Percentiles rank a stretch among this genome's conserved stretches.
phyloP scores from a whole-genome alignment of 2,888 invertebrate species.

The Watsonalla binaria region DNA sequence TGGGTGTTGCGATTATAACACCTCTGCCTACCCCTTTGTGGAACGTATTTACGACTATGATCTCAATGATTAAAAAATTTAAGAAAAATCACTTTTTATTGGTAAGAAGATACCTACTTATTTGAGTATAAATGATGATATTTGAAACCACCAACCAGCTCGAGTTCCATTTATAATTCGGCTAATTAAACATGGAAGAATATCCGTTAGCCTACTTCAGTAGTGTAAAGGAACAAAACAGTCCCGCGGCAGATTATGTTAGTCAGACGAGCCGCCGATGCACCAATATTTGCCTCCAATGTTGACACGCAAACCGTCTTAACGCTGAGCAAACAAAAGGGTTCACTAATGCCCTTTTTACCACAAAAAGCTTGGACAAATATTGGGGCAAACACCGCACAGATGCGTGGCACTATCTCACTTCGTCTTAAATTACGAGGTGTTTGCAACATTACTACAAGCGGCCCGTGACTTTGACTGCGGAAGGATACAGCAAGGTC shows the following conservation, averaged over 20 bases:
- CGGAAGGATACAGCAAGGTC: too few relatives aligned
- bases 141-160: neutral
- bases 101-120: too few relatives aligned
- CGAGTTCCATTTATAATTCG: constrained; percentile 4
- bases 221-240: constrained; percentile 48
- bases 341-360: constrained; percentile 78
- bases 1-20: too few relatives aligned
- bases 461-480: too few relatives aligned
- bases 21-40: too few relatives aligned
- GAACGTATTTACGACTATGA: too few relatives aligned
- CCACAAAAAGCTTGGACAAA: constrained; percentile 70
- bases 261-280: constrained; percentile 64
- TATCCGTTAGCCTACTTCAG: constrained; percentile 38
- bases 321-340: constrained; percentile 71
- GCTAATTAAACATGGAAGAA: constrained; percentile 2
- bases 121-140: too few relatives aligned
- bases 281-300: constrained; percentile 63
- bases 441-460: neutral
- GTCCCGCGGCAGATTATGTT: constrained; percentile 54
- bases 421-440: neutral
- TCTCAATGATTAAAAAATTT: too few relatives aligned
- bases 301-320: constrained; percentile 77
- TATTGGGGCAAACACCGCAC: constrained; percentile 51
- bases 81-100: too few relatives aligned
- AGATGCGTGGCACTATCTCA: constrained; percentile 7